Evolutionary conservation across 2,888 invertebrate species (phyloP).

Genomic region (Polyommatus icarus): DNA sequence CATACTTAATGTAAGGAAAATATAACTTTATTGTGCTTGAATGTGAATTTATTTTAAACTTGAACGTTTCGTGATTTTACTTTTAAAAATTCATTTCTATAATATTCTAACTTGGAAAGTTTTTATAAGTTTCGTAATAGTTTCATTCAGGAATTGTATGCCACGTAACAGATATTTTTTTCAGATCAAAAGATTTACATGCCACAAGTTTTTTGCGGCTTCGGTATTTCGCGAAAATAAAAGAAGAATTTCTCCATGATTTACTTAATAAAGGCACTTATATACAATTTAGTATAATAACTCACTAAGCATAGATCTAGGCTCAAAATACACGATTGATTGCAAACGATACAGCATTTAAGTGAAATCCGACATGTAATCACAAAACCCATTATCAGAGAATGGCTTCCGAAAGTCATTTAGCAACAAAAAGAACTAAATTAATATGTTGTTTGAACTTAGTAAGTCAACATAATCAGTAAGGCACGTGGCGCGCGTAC

Average conservation of each 20-base stretch:
- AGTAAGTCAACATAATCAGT: conserved; percentile 76
- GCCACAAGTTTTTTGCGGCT: too few relatives aligned
- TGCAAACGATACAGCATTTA: neutral
- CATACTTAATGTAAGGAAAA: conserved; percentile 38
- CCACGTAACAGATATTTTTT: too few relatives aligned
- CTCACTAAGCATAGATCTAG: too few relatives aligned
- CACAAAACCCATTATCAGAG: conserved; percentile 38
- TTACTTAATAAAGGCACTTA: too few relatives aligned
- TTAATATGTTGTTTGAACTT: conserved; percentile 80
- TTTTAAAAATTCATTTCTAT: neutral
- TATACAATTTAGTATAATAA: too few relatives aligned
- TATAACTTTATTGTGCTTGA: conserved; percentile 28
- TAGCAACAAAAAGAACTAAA: conserved; percentile 71
- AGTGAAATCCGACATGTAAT: conserved; percentile 28
- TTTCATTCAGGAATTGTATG: neutral
- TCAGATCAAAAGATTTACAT: too few relatives aligned
- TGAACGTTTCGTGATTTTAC: conserved; percentile 1
- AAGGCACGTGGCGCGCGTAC: conserved; percentile 67
- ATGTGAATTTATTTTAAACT: conserved; percentile 16
- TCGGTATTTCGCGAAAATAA: too few relatives aligned
- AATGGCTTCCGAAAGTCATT: conserved; percentile 68
- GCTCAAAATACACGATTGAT: neutral
- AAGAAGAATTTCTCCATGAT: too few relatives aligned
- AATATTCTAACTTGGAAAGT: neutral
- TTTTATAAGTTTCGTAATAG: neutral